Conservation (phyloP, 1,140 invertebrate species). For the Drosophila lacertosa region DNA sequence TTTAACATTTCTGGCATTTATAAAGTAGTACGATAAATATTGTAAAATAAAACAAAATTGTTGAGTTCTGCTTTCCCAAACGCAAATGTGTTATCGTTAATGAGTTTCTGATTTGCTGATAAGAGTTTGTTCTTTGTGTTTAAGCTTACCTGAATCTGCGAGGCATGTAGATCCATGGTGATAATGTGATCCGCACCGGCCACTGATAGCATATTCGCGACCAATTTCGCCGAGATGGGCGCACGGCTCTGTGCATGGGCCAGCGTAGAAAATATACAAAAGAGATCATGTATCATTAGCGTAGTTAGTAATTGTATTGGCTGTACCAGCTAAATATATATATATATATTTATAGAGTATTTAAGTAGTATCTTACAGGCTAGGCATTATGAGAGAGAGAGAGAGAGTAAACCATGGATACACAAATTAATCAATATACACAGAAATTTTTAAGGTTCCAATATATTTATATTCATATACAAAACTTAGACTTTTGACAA, state of each 20-base stretch:
- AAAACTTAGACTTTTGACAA: constrained; percentile 35
- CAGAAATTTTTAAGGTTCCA: constrained; percentile 54
- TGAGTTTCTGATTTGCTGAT: constrained; percentile 11
- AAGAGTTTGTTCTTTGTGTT: background rate
- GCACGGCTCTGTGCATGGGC: constrained; percentile 92
- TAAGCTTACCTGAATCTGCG: constrained; percentile 93
- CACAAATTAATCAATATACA: constrained; percentile 50
- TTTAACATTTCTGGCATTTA: constrained; percentile 14
- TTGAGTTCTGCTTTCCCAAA: constrained; percentile 10
- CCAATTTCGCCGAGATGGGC: constrained; percentile 98
- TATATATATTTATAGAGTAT: constrained; percentile 5
- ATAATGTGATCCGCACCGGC: constrained; percentile 99
- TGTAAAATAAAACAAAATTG: constrained; percentile 37
- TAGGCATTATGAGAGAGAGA: constrained; percentile 60
- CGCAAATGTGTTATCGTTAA: constrained; percentile 31
- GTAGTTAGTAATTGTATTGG: constrained; percentile 59
- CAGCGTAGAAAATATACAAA: constrained; percentile 57
- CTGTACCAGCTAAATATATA: background rate
- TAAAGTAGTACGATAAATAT: constrained; percentile 1
- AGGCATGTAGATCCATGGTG: constrained; percentile 99
- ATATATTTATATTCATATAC: constrained; percentile 47
- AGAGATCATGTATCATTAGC: constrained; percentile 62
- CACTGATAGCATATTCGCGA: constrained; percentile 99
- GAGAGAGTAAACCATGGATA: constrained; percentile 64
- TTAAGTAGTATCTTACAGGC: constrained; percentile 35